These are phyloP conservation scores for Recurvirostra avosetta DNA, from an alignment of 2,113 vertebrate genomes.

Conservation along the genomic window DNA sequence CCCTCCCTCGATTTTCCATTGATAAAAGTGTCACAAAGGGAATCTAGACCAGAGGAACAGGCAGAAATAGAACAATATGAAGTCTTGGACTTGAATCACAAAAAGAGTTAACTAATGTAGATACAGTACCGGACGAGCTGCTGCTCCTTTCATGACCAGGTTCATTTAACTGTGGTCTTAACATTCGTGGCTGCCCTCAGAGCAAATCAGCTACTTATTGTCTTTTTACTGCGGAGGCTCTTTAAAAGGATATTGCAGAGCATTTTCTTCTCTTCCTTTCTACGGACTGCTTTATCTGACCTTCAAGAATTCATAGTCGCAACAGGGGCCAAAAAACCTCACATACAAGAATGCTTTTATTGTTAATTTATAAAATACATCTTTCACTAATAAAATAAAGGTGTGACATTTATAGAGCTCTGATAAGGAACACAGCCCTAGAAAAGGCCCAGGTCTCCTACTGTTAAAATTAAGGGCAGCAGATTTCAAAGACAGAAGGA, in stretches of 20 bases:
- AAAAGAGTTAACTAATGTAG: slow-evolving; percentile 37
- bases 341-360: slow-evolving; percentile 22
- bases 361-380: slow-evolving; percentile 43
- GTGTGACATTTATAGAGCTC: slow-evolving; percentile 53
- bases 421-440: slow-evolving; percentile 4
- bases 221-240: not conserved
- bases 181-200: not conserved
- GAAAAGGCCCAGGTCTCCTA: not conserved
- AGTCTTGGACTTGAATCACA: slow-evolving; percentile 34
- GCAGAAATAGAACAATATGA: slow-evolving; percentile 48
- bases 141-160: slow-evolving; percentile 26
- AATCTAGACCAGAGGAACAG: slow-evolving; percentile 42
- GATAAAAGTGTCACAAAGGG: slow-evolving; percentile 64
- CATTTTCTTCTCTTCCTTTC: not conserved
- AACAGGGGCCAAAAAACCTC: slow-evolving; percentile 7
- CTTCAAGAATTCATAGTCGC: slow-evolving; percentile 51
- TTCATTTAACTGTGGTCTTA: slow-evolving; percentile 34
- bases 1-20: slow-evolving; percentile 61
- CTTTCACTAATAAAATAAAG: slow-evolving; percentile 47
- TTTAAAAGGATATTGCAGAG: slow-evolving; percentile 11
- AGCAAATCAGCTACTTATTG: slow-evolving; percentile 38
- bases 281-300: slow-evolving; percentile 7
- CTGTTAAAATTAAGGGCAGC: slow-evolving; percentile 24
- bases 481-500: not conserved
- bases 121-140: not conserved